Percentiles rank a stretch among this genome's conserved stretches.
phyloP scores from a whole-genome alignment of 2,888 invertebrate species.

The Andrena praecox region DNA sequence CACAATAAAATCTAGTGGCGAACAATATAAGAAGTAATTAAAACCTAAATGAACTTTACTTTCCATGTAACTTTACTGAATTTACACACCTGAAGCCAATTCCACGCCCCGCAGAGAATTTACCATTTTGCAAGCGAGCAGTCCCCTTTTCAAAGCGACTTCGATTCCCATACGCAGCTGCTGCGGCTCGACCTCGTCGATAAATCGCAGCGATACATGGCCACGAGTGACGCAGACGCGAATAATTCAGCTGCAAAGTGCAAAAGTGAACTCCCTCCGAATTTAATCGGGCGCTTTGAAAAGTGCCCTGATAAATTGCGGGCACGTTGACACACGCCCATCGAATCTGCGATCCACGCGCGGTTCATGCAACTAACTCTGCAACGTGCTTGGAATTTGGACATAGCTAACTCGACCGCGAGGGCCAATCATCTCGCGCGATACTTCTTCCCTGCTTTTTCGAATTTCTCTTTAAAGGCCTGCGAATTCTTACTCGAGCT shows the following conservation, averaged over 20 bases:
- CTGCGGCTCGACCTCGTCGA: slow-evolving; percentile 19
- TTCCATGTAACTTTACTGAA: too few relatives aligned
- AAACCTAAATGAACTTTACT: too few relatives aligned
- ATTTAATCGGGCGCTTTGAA: slow-evolving; percentile 59
- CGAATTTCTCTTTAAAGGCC: not conserved
- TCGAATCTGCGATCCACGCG: not conserved
- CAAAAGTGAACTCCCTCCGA: slow-evolving; percentile 41
- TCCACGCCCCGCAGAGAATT: too few relatives aligned
- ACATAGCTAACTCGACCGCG: too few relatives aligned
- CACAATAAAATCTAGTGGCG: too few relatives aligned
- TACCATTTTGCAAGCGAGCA: too few relatives aligned
- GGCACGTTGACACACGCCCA: slow-evolving; percentile 8
- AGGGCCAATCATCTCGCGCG: too few relatives aligned
- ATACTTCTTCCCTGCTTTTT: too few relatives aligned
- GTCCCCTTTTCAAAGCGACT: too few relatives aligned
- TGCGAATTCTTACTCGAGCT: not conserved
- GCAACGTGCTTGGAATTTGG: slow-evolving; percentile 1
- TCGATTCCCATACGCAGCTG: too few relatives aligned
- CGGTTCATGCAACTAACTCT: not conserved
- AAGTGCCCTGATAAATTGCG: slow-evolving; percentile 43
- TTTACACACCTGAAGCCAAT: too few relatives aligned
- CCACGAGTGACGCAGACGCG: slow-evolving; percentile 24
- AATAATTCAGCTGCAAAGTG: slow-evolving; percentile 56
- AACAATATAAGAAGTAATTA: too few relatives aligned
- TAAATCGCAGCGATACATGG: slow-evolving; percentile 21